A percentile compares a stretch with the other conserved stretches of the same genome.
phyloP scores from a whole-genome alignment of 2,797 vertebrate genomes.

The Bradypus variegatus region DNA sequence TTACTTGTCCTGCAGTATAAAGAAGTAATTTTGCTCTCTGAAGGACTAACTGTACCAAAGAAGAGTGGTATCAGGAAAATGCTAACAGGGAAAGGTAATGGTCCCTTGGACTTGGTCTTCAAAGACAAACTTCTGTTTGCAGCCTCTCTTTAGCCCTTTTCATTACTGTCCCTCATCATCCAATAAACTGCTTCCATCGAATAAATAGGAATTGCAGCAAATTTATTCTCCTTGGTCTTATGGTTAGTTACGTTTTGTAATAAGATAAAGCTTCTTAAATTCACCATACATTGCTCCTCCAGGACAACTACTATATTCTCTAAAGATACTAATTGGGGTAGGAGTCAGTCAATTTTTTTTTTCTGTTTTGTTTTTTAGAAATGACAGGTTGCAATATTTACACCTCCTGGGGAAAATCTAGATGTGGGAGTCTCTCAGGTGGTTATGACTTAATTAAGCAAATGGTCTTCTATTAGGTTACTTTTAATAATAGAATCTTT shows the following conservation, averaged over 20 bases:
- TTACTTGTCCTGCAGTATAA: background rate
- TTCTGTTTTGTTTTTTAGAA: background rate
- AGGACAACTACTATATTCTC: background rate
- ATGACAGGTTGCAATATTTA: background rate
- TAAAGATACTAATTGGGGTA: background rate
- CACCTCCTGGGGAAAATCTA: background rate
- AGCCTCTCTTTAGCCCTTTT: background rate
- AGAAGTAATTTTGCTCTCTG: background rate
- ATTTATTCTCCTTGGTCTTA: background rate
- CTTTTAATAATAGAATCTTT: background rate
- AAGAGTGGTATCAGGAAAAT: background rate
- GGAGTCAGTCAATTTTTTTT: too few relatives aligned
- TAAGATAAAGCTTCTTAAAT: background rate
- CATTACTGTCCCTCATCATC: background rate
- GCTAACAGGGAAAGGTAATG: background rate
- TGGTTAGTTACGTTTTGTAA: background rate
- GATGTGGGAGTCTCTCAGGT: background rate
- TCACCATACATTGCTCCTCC: background rate
- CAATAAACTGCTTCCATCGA: background rate
- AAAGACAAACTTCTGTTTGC: background rate
- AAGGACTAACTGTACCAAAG: background rate
- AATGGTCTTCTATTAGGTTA: background rate
- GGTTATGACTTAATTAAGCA: background rate
- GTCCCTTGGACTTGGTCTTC: background rate
- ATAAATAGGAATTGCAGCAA: background rate